Conservation (phyloP, 2,113 vertebrate species). For the Paramisgurnus dabryanus region DNA sequence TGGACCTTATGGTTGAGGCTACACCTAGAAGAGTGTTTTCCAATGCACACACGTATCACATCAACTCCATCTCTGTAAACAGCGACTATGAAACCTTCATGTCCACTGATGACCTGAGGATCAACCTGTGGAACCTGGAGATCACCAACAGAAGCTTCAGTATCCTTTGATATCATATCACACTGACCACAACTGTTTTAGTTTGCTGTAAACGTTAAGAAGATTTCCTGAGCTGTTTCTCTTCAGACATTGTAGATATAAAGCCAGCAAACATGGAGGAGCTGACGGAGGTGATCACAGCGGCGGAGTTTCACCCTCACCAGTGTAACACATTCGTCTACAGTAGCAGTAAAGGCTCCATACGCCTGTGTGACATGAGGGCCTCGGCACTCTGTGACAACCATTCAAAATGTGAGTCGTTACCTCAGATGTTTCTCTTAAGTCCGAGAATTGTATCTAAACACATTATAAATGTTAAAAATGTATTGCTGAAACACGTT, state of each 20-base stretch:
- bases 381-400: slow-evolving; percentile 82
- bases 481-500: no score
- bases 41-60: slow-evolving; percentile 89
- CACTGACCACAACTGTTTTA: background rate
- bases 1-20: slow-evolving; percentile 92
- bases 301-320: slow-evolving; percentile 84
- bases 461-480: no score
- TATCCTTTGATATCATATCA: slow-evolving; percentile 77
- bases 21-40: slow-evolving; percentile 84
- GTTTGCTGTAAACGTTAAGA: background rate
- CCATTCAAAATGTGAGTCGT: slow-evolving; percentile 85
- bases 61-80: slow-evolving; percentile 92
- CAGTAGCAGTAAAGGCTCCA: slow-evolving; percentile 91
- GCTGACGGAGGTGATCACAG: slow-evolving; percentile 87
- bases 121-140: slow-evolving; percentile 91
- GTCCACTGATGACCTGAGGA: slow-evolving; percentile 88
- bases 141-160: slow-evolving; percentile 91
- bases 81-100: slow-evolving; percentile 92
- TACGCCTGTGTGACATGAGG: slow-evolving; percentile 88
- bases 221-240: slow-evolving; percentile 38
- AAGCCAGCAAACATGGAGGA: slow-evolving; percentile 91
- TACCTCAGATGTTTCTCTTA: no score
- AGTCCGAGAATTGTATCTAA: no score
- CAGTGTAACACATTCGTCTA: slow-evolving; percentile 91
- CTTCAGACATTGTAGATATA: slow-evolving; percentile 88